These are phyloP conservation scores for Heliconius charithonia DNA, from an alignment of 2,888 invertebrate genomes.

Conservation along the genomic window DNA sequence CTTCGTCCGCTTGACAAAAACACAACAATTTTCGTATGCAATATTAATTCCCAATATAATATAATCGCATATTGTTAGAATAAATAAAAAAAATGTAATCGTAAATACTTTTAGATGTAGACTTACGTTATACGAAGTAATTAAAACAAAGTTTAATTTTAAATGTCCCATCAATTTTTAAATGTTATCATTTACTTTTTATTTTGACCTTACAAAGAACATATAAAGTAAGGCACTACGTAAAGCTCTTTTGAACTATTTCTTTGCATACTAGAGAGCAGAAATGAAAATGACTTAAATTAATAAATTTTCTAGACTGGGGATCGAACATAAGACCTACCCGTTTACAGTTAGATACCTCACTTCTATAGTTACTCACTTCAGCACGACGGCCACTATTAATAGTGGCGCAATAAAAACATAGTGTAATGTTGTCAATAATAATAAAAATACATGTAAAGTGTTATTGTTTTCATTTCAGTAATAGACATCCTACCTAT, in stretches of 20 bases:
- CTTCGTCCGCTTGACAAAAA: too few species aligned
- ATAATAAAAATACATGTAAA: neutral
- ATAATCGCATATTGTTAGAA: neutral
- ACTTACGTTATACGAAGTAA: too few species aligned
- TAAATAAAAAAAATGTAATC: too few species aligned
- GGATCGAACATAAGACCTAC: neutral
- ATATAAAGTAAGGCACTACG: neutral
- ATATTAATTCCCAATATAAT: neutral
- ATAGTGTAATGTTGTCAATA: constrained; percentile 42
- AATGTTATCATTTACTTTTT: neutral
- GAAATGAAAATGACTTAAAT: neutral
- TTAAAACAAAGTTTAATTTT: neutral
- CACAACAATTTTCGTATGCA: too few species aligned
- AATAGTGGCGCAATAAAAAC: neutral
- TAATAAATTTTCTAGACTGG: too few species aligned
- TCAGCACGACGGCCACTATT: neutral
- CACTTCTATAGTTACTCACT: too few species aligned
- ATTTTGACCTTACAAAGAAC: neutral
- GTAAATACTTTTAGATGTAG: too few species aligned
- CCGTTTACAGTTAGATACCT: neutral
- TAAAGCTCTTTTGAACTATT: neutral
- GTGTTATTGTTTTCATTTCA: neutral
- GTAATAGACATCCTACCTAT: neutral
- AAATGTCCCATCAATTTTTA: neutral
- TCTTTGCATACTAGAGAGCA: neutral